Conservation (phyloP, 2,797 vertebrate genomes). For the Crotalus adamanteus region DNA sequence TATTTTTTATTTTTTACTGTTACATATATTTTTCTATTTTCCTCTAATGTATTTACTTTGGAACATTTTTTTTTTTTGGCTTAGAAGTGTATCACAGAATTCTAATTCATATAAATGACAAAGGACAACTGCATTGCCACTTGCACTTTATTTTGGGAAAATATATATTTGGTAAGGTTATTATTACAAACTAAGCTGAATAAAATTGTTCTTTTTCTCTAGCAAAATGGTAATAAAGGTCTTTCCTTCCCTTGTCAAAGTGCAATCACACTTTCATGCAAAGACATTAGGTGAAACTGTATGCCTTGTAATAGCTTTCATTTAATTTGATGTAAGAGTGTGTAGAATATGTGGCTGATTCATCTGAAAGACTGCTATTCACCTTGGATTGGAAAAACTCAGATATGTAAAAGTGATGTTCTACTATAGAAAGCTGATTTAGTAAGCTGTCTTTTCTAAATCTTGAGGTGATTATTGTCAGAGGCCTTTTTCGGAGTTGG, state of each 20-base stretch:
- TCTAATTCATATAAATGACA: not conserved
- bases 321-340: not conserved
- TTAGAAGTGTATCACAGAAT: not conserved
- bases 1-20: not conserved
- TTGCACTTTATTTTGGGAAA: not conserved
- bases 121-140: not conserved
- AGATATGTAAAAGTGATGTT: not conserved
- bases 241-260: not conserved
- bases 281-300: not conserved
- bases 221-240: not conserved
- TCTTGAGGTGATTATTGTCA: slow-evolving; percentile 9
- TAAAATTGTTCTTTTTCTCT: not conserved
- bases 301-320: not conserved
- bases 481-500: not conserved
- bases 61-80: not conserved
- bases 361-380: not conserved
- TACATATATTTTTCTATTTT: not conserved
- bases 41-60: not conserved
- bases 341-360: not conserved
- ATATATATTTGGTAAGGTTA: not conserved
- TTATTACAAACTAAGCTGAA: not conserved
- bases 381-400: not conserved
- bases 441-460: not conserved
- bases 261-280: not conserved
- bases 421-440: not conserved